Conservation (phyloP, 1,140 invertebrate species). For the Dendrolimus kikuchii region DNA sequence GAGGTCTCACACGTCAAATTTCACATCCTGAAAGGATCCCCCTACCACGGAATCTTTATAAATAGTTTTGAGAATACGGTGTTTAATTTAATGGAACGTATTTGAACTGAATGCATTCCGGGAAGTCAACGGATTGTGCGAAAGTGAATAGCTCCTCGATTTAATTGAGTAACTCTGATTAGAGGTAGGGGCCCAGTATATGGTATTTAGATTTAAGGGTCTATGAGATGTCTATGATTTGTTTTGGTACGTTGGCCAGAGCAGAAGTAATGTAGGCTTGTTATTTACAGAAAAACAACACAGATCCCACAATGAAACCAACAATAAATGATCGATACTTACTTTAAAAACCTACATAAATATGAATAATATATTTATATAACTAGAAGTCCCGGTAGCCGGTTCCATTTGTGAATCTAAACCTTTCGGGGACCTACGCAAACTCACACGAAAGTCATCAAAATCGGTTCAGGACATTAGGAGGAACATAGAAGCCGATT, state of each 20-base stretch:
- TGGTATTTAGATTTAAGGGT: background rate
- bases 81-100: constrained; percentile 66
- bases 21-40: constrained; percentile 61
- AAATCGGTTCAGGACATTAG: no score
- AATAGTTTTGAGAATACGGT: constrained; percentile 59
- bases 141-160: constrained; percentile 32
- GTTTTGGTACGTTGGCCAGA: background rate
- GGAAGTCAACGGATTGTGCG: constrained; percentile 48
- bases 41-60: constrained; percentile 58
- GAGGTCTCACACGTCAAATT: constrained; percentile 67
- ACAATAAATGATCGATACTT: no score
- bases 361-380: no score
- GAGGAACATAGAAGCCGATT: no score
- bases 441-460: no score
- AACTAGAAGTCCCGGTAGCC: no score
- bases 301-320: no score
- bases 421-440: no score
- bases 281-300: no score
- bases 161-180: constrained; percentile 43
- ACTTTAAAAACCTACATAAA: no score
- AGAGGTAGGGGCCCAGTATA: background rate
- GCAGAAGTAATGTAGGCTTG: no score
- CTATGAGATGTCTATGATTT: constrained; percentile 1
- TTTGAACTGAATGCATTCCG: constrained; percentile 41
- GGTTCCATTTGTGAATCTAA: no score